Evolutionary conservation across 1,140 invertebrate species (phyloP).

Genomic region (Drosophila ficusphila): DNA sequence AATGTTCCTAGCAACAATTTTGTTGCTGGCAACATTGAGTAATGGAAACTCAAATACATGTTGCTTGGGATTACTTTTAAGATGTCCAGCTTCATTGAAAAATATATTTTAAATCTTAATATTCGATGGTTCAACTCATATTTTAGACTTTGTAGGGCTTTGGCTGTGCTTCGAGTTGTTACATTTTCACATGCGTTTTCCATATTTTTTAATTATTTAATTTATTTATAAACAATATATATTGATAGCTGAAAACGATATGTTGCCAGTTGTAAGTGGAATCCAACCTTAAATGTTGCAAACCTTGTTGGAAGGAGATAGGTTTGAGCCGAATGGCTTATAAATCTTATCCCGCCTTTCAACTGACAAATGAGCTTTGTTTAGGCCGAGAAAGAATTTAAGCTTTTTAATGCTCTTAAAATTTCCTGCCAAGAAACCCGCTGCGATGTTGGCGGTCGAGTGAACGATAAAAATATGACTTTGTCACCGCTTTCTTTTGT

Average conservation of each 20-base stretch:
- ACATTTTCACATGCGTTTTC: too few relatives aligned
- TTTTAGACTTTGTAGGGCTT: too few relatives aligned
- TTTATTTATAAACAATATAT: too few relatives aligned
- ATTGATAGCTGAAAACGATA: too few relatives aligned
- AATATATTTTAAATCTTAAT: too few relatives aligned
- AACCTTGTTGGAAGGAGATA: not conserved
- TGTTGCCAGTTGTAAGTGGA: too few relatives aligned
- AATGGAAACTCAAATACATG: too few relatives aligned
- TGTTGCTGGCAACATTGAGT: not conserved
- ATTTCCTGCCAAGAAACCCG: constrained; percentile 10
- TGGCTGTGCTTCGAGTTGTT: too few relatives aligned
- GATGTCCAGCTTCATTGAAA: too few relatives aligned
- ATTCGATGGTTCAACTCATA: too few relatives aligned
- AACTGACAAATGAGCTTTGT: constrained; percentile 25
- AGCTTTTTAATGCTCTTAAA: constrained; percentile 58
- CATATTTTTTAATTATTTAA: too few relatives aligned
- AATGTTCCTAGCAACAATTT: not conserved
- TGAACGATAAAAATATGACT: constrained; percentile 18
- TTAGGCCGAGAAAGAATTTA: constrained; percentile 4
- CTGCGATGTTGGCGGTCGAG: constrained; percentile 36
- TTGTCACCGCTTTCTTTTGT: constrained; percentile 65
- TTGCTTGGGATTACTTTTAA: too few relatives aligned
- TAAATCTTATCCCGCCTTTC: not conserved
- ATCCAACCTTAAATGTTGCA: not conserved
- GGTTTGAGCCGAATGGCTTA: not conserved